These are phyloP conservation scores for Drosophila elegans DNA, from an alignment of 1,140 invertebrate species.

Conservation along the genomic window DNA sequence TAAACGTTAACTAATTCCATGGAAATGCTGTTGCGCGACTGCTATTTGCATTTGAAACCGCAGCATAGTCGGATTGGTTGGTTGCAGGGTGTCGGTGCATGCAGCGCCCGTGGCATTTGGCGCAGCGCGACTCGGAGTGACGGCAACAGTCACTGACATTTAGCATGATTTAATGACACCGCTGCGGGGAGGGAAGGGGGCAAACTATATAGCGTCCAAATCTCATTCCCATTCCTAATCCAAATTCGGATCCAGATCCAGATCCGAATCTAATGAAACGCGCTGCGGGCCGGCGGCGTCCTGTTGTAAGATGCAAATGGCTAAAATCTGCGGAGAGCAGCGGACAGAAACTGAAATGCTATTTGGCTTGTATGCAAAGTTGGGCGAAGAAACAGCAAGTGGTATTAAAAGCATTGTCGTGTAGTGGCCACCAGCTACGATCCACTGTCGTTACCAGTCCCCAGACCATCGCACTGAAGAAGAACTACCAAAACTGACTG, in stretches of 20 bases:
- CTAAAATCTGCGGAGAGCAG: slow-evolving; percentile 36
- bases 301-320: slow-evolving; percentile 78
- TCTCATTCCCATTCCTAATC: not conserved
- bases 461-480: not conserved
- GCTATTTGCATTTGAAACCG: slow-evolving; percentile 76
- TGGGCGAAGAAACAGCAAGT: slow-evolving; percentile 33
- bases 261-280: slow-evolving; percentile 57
- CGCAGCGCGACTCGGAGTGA: slow-evolving; percentile 55
- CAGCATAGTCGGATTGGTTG: slow-evolving; percentile 5
- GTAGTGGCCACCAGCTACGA: slow-evolving; percentile 32
- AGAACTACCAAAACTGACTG: slow-evolving; percentile 22
- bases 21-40: slow-evolving; percentile 65
- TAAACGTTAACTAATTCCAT: slow-evolving; percentile 83
- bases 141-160: slow-evolving; percentile 73
- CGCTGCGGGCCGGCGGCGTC: slow-evolving; percentile 20
- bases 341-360: slow-evolving; percentile 52
- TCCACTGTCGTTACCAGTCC: not conserved
- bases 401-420: slow-evolving; percentile 71
- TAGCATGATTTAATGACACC: slow-evolving; percentile 82
- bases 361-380: slow-evolving; percentile 68
- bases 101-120: slow-evolving; percentile 45
- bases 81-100: slow-evolving; percentile 50
- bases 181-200: slow-evolving; percentile 41
- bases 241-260: not conserved
- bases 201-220: slow-evolving; percentile 6